Base-by-base conservation (phyloP, 92 coral and sea anemone genomes). In the Epizoanthus illoricatus region DNA sequence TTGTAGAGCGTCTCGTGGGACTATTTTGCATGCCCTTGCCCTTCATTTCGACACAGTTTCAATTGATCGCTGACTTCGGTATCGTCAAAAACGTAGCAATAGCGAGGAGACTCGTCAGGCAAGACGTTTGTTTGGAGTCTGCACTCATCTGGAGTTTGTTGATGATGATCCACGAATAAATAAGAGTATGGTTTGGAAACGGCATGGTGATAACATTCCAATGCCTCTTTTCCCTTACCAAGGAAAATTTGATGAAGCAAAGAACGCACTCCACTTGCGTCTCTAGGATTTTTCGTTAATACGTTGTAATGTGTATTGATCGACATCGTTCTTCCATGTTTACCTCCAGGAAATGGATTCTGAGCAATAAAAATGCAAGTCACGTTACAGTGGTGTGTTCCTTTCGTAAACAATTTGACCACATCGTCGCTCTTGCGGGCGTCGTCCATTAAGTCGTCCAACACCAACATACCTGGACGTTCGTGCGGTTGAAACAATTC, bases 381-480 rank as follows among this genome's bases (percentile, higher is more conserved):
- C 5, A 65, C 42, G 2, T 65, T 13, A 15, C 11, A 13, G 47
- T 71, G 76, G 8, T 71, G 76, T 0, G 76, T 45, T 5, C 76
- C 76, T 47, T 71, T 71, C 0, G 76, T 71, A 6, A 71, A 71
- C 33, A 71, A 8, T 6, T 71, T 16, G 0, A 45, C 59, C 0
- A 52, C 63, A 23, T 73, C 12, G 3, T 73, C 78, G 42, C 63
- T 73, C 5, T 73, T 8, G 8, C 54, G 49, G 0, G 40, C 63
- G 2, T 73, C 62, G 4, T 73, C 54, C 78, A 73, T 73, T 1
- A 52, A 21, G 24, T 73, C 78, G 6, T 73, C 78, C n/a, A 73
- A 49, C 16, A 73, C 54, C 12, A 73, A n/a, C 7, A 73, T 16
- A 7, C 78, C 78, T 0, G 78, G 61, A 0, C 23, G 19, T 1